Evolutionary conservation across 2,888 invertebrate species (phyloP).

Genomic region (Allolobophora icterica): DNA sequence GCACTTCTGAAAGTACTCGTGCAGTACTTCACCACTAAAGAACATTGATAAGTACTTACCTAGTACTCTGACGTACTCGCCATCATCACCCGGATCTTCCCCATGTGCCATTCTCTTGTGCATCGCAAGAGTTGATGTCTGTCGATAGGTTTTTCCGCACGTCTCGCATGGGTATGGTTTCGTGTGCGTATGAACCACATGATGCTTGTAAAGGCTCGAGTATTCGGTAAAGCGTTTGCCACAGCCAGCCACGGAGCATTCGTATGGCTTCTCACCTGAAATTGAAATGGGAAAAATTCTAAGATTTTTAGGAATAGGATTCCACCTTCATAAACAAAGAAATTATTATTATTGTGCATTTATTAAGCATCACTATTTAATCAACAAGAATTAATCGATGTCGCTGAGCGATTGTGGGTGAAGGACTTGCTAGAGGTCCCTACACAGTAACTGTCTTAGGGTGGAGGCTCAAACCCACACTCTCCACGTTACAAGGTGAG

Average conservation of each 20-base stretch:
- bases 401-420: too few species aligned
- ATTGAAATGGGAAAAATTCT: slow-evolving; percentile 15
- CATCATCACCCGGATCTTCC: slow-evolving; percentile 51
- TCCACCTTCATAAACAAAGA: neutral
- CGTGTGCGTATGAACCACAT: slow-evolving; percentile 71
- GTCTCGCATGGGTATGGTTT: slow-evolving; percentile 71
- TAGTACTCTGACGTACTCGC: neutral
- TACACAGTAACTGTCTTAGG: too few species aligned
- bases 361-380: too few species aligned
- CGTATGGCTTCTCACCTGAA: slow-evolving; percentile 73
- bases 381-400: too few species aligned
- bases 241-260: slow-evolving; percentile 72
- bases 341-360: too few species aligned
- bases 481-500: too few species aligned
- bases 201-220: slow-evolving; percentile 75
- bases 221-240: slow-evolving; percentile 75
- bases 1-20: too few species aligned
- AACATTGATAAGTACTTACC: slow-evolving; percentile 4
- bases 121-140: slow-evolving; percentile 72
- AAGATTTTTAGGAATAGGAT: neutral
- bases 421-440: too few species aligned
- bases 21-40: neutral
- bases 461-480: too few species aligned
- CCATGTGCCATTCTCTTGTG: slow-evolving; percentile 73
- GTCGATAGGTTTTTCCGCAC: slow-evolving; percentile 72